Evolutionary conservation across 2,888 invertebrate species (phyloP).

Genomic region (Reticulitermes lucifugus): DNA sequence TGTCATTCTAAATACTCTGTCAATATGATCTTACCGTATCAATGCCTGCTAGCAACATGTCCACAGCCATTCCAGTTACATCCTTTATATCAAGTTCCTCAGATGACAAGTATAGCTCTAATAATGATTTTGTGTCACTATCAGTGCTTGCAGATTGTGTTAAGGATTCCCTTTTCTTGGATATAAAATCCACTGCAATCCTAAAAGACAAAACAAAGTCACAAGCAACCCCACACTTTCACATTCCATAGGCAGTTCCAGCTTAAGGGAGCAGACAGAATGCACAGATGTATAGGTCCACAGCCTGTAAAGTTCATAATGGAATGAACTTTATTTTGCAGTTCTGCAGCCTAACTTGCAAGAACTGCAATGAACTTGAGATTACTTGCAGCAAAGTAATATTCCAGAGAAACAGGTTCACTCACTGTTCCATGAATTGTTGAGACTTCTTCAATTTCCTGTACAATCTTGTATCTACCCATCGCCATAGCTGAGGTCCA

Average conservation of each 20-base stretch:
- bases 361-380: too few relatives aligned
- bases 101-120: conserved; percentile 77
- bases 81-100: conserved; percentile 80
- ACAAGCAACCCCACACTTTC: too few relatives aligned
- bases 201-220: conserved; percentile 60
- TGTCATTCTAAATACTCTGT: too few relatives aligned
- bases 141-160: neutral
- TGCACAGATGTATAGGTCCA: too few relatives aligned
- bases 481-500: conserved; percentile 76
- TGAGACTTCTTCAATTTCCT: conserved; percentile 76
- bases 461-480: conserved; percentile 79
- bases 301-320: too few relatives aligned
- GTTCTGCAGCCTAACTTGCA: too few relatives aligned
- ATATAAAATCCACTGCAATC: conserved; percentile 74
- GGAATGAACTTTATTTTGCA: too few relatives aligned
- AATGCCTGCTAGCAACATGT: conserved; percentile 86
- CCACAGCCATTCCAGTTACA: conserved; percentile 85
- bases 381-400: too few relatives aligned
- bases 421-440: conserved; percentile 72
- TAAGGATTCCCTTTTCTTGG: conserved; percentile 28
- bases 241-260: too few relatives aligned
- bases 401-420: neutral
- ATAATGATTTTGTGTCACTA: conserved; percentile 64
- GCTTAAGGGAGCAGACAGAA: too few relatives aligned
- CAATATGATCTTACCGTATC: conserved; percentile 75